Conservation (phyloP, 2,113 vertebrate species). For the Lophochroa leadbeateri region DNA sequence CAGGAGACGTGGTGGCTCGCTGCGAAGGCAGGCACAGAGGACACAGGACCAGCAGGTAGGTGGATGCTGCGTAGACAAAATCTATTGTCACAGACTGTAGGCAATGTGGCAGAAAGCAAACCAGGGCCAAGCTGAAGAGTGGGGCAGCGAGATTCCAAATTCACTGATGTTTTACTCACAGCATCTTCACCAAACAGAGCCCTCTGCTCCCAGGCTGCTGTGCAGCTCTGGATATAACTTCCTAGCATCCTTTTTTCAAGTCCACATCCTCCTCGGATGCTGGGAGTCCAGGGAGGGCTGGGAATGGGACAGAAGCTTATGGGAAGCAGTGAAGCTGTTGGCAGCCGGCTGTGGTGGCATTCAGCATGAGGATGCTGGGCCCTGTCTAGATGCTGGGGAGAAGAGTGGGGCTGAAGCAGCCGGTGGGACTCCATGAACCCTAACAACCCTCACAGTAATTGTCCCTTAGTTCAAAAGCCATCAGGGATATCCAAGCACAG, state of each 20-base stretch:
- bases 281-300: not conserved
- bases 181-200: not conserved
- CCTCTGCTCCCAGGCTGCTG: not conserved
- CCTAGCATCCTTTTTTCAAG: not conserved
- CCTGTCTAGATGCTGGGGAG: not conserved
- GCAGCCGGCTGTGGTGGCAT: not conserved
- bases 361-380: not conserved
- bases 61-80: not conserved
- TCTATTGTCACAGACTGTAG: not conserved
- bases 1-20: not conserved
- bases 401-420: not conserved
- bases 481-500: not conserved
- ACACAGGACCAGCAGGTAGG: not conserved
- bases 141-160: not conserved
- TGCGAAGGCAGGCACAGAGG: not conserved
- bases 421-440: not conserved
- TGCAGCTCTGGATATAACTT: not conserved
- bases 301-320: not conserved
- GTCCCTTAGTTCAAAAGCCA: not conserved
- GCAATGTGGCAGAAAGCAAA: not conserved
- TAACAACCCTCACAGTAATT: not conserved
- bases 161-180: not conserved
- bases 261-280: not conserved
- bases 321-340: not conserved
- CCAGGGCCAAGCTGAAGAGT: not conserved